These are phyloP conservation scores for Sweltsa coloradensis DNA, from an alignment of 1,140 invertebrate species.

Conservation along the genomic window DNA sequence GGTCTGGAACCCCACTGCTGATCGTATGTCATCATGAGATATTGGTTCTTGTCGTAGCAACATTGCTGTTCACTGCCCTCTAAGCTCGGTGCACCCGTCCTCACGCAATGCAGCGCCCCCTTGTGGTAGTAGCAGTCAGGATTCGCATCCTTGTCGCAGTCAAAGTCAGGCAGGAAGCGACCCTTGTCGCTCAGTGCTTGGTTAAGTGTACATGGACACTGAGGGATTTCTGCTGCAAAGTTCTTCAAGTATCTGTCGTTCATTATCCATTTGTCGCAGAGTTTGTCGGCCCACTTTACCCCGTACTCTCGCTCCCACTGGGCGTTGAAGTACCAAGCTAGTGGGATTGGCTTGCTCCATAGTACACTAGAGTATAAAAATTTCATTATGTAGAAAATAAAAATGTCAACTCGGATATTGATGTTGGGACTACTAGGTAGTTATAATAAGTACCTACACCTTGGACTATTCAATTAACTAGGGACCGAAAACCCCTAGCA, in stretches of 20 bases:
- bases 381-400: background rate
- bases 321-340: conserved; percentile 82
- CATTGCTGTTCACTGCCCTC: conserved; percentile 93
- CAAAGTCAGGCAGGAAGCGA: conserved; percentile 77
- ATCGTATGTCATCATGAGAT: conserved; percentile 86
- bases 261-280: conserved; percentile 82
- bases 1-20: conserved; percentile 89
- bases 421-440: no score
- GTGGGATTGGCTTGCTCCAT: conserved; percentile 82
- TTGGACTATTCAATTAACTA: no score
- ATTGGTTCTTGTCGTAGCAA: conserved; percentile 86
- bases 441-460: conserved; percentile 4
- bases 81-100: conserved; percentile 73
- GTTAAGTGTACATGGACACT: conserved; percentile 84
- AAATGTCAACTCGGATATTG: no score
- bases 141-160: conserved; percentile 85
- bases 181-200: conserved; percentile 88
- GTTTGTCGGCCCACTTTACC: conserved; percentile 58
- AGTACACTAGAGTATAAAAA: conserved; percentile 39
- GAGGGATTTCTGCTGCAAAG: conserved; percentile 70
- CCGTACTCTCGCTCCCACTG: conserved; percentile 76
- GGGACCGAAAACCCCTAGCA: no score
- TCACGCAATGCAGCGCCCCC: conserved; percentile 83
- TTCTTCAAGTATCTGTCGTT: conserved; percentile 76
- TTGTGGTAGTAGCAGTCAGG: conserved; percentile 80